These are phyloP conservation scores for Champsocephalus esox DNA, from an alignment of 2,797 vertebrate species.

Conservation along the genomic window DNA sequence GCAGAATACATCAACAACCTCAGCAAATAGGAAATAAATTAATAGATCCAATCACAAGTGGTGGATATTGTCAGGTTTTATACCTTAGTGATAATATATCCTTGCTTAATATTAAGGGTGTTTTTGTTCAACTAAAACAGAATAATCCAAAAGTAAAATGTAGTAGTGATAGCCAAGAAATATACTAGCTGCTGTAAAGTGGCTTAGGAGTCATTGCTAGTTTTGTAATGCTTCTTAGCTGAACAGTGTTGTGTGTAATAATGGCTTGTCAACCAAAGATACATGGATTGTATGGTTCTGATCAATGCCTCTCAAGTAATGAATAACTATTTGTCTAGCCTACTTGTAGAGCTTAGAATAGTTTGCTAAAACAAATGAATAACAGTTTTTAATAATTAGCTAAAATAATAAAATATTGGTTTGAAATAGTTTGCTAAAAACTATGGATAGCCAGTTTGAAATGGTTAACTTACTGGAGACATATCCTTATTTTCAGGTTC, in stretches of 20 bases:
- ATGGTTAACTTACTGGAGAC: too few relatives aligned
- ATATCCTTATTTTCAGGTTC: too few relatives aligned
- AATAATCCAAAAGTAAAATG: background rate
- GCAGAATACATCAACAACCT: slow-evolving; percentile 42
- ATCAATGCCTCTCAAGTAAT: background rate
- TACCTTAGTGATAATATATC: background rate
- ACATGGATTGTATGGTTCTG: background rate
- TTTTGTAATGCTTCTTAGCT: background rate
- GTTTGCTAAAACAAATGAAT: too few relatives aligned
- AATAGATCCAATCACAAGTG: slow-evolving; percentile 31
- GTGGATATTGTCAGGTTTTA: background rate
- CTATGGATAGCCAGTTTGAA: too few relatives aligned
- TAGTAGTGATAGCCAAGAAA: background rate
- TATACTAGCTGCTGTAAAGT: background rate
- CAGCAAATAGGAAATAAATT: slow-evolving; percentile 24
- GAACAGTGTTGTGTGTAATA: slow-evolving; percentile 8
- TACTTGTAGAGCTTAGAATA: too few relatives aligned
- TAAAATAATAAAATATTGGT: too few relatives aligned
- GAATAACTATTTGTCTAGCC: too few relatives aligned
- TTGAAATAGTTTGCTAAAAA: too few relatives aligned
- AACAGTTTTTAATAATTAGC: too few relatives aligned
- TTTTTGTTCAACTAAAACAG: background rate
- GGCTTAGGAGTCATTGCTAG: background rate
- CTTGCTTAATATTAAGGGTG: too few relatives aligned
- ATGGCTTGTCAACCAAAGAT: background rate